Base-by-base conservation (phyloP, 2,113 vertebrate genomes). In the Nothocercus nigrocapillus region DNA sequence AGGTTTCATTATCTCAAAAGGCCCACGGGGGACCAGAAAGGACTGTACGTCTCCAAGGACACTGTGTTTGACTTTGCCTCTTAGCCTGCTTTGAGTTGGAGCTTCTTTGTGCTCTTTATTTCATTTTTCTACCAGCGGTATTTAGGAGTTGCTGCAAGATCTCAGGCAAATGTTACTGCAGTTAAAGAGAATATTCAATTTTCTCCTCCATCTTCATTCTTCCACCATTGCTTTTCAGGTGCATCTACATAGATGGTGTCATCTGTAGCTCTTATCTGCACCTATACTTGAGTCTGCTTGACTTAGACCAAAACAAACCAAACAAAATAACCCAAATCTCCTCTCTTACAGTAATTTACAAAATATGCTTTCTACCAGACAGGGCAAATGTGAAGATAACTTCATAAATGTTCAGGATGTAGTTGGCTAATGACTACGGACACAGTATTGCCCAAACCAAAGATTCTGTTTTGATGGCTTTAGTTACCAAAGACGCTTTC, bases 221-320 rank as follows among this genome's bases (percentile, higher is more conserved):
- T 72, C 42, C 25, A 56, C 61, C 58, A 42, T 64, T 88, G 80
- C 80, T 90, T 19, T 86, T 56, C 3, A 28, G 45, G 51, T 25
- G 96, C 89, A 90, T 88, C 90, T 70, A 72, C 72, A 54, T 67
- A 88, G 79, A 61, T 78, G 73, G 42, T 96, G 77, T 68, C 88
- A 88, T 64, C 80, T 70, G 45, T 19, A 90, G 56, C 56, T 92
- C 91, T 90, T 93, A 72, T 88, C 80, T 96, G 56, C 81, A 22
- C 73, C 76, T 84, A 9, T 68, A 51, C 88, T 78, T 75, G 47
- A 68, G 73, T 25, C 1, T 4, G 69, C 64, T 95, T 34, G 83
- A 78, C 45, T 91, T 82, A n/a, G 40, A 61, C 5, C 4, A 40
- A 47, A n/a, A 30, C 12, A 28, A 10, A 13, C 3, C 28, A 58